Percentiles rank a stretch among this genome's conserved stretches.
Evolutionary conservation across 2,797 vertebrate genomes (phyloP).

Genomic region (Spinus pinus): DNA sequence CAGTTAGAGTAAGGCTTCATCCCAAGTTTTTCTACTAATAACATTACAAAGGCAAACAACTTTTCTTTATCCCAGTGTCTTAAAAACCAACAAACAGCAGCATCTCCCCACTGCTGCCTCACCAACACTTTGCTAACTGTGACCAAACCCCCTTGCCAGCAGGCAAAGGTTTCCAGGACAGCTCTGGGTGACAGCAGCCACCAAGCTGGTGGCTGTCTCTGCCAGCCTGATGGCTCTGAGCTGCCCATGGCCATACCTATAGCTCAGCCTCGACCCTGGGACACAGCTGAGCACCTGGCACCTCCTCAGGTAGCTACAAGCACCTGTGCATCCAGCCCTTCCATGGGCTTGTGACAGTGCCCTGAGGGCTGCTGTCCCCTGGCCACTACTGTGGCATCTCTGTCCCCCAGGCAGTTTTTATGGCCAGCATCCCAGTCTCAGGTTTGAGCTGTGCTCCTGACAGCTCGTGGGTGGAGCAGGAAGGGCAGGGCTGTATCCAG

Average conservation of each 20-base stretch:
- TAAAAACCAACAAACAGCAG: accelerated
- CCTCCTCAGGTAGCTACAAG: neutral
- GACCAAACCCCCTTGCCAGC: neutral
- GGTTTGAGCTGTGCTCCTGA: accelerated
- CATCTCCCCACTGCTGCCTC: neutral
- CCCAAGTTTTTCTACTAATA: neutral
- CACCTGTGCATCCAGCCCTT: neutral
- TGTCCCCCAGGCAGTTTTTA: too few species aligned
- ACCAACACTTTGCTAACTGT: accelerated
- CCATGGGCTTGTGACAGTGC: neutral
- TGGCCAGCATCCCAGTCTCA: neutral
- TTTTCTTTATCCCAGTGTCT: neutral
- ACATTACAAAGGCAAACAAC: neutral
- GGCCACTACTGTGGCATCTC: neutral
- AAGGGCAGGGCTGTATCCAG: neutral
- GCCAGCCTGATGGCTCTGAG: neutral
- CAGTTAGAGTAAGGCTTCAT: neutral
- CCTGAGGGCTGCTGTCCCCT: neutral
- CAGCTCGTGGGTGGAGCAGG: neutral
- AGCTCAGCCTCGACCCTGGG: neutral
- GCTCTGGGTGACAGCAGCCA: neutral
- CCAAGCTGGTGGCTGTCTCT: neutral
- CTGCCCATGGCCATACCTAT: neutral
- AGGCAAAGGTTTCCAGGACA: neutral
- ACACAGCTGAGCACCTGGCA: neutral